Conservation (phyloP, 2,888 invertebrate genomes). For the Sesia bembeciformis region DNA sequence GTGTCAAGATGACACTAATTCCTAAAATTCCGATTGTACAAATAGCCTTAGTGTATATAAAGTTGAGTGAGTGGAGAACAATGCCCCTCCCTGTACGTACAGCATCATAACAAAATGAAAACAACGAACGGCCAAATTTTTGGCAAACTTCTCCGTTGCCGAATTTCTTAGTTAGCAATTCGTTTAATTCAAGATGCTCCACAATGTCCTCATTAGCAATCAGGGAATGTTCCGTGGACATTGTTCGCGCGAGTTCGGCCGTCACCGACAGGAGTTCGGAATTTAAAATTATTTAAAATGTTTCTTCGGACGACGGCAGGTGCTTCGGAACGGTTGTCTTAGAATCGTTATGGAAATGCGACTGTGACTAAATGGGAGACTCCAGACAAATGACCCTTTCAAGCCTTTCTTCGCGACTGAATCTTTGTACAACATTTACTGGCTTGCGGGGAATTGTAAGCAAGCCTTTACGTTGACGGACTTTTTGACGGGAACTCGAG, state of each 20-base stretch:
- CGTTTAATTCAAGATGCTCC: slow-evolving; percentile 37
- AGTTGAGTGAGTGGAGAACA: too few species aligned
- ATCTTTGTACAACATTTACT: too few species aligned
- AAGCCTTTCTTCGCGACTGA: background rate
- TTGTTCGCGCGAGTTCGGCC: slow-evolving; percentile 56
- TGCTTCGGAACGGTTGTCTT: slow-evolving; percentile 25
- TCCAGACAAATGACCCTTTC: background rate
- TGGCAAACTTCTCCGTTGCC: slow-evolving; percentile 15
- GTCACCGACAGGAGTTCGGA: slow-evolving; percentile 51
- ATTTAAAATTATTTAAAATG: slow-evolving; percentile 59
- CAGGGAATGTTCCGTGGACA: slow-evolving; percentile 57
- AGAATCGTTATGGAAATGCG: background rate
- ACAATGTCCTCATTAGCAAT: slow-evolving; percentile 69
- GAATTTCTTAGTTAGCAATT: slow-evolving; percentile 6
- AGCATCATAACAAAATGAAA: slow-evolving; percentile 19
- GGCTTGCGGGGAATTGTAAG: too few species aligned
- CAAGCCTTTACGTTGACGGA: too few species aligned
- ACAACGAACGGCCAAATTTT: slow-evolving; percentile 22
- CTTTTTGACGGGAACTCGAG: too few species aligned
- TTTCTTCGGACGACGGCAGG: slow-evolving; percentile 40
- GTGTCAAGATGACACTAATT: too few species aligned
- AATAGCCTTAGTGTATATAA: too few species aligned
- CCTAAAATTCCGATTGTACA: too few species aligned
- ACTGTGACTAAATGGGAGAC: background rate
- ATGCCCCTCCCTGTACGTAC: too few species aligned